Evolutionary conservation across 2,888 invertebrate genomes (phyloP), one percentile per base, ranked within the genome.

Genomic region (Smittia sp.): DNA sequence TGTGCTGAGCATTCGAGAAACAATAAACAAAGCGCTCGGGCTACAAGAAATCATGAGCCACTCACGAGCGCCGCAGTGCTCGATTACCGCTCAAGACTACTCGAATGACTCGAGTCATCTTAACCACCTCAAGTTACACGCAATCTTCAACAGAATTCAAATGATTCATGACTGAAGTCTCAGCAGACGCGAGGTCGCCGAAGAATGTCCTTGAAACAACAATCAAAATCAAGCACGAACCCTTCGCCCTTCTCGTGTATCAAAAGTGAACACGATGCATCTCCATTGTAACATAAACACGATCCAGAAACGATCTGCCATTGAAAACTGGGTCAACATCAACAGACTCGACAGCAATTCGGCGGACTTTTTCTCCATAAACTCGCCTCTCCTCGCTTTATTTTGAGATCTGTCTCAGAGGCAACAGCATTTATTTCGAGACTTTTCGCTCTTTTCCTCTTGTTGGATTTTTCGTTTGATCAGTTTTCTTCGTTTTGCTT

Each of bases 121-220:
- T n/a, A n/a, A n/a, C n/a, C n/a, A n/a, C n/a, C n/a, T n/a, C n/a
- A n/a, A n/a, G n/a, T n/a, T n/a, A n/a, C n/a, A n/a, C n/a, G n/a
- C n/a, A n/a, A n/a, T n/a, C n/a, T n/a, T n/a, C n/a, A n/a, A n/a
- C n/a, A n/a, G n/a, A n/a, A n/a, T n/a, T n/a, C n/a, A n/a, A n/a
- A n/a, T n/a, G n/a, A n/a, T n/a, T 32, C 32, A 32, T 32, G 32
- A 32, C 9, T 32, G 32, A 32, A 32, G 32, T 32, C 32, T 9
- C 32, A 32, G 13, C 1, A 66, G 66, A 66, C 66, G 39, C 27
- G 66, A 66, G 32, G 66, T 20, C 66, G 66, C 66, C 66, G 32
- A 11, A 32, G 13, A 22, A 20, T 38, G 66, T 66, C 66, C 27
- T 66, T 65, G 62, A 63, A 7, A 25, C 3, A 11, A 46, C 3